These are phyloP conservation scores for Ephestia elutella DNA, from an alignment of 1,140 invertebrate species.

Conservation along the genomic window DNA sequence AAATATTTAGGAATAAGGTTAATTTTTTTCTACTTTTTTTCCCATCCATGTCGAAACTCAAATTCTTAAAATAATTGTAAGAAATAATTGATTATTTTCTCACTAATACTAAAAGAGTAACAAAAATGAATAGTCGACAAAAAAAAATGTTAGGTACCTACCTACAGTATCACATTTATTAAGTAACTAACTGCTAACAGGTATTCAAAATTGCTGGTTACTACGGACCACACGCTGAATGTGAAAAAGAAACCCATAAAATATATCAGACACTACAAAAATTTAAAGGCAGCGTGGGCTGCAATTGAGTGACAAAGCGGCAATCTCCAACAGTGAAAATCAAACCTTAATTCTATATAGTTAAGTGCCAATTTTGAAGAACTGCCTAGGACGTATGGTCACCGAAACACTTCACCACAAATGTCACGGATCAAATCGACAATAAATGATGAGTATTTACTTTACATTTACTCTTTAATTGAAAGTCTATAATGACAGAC, in stretches of 20 bases:
- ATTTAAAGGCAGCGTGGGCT: conserved; percentile 39
- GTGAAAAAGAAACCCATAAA: not conserved
- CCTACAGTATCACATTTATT: too few relatives aligned
- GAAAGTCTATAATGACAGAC: conserved; percentile 39
- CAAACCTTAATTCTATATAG: conserved; percentile 15
- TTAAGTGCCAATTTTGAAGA: conserved; percentile 11
- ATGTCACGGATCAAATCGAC: conserved; percentile 64
- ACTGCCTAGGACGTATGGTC: not conserved
- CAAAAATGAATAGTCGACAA: too few relatives aligned
- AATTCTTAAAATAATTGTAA: too few relatives aligned
- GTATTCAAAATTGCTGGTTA: too few relatives aligned
- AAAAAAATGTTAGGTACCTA: too few relatives aligned
- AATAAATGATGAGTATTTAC: conserved; percentile 66
- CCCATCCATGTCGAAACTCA: too few relatives aligned
- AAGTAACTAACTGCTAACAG: too few relatives aligned
- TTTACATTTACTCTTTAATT: conserved; percentile 70
- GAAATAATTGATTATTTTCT: too few relatives aligned
- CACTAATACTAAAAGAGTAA: too few relatives aligned
- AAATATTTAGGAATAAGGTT: too few relatives aligned
- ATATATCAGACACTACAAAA: conserved; percentile 30
- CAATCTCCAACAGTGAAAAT: conserved; percentile 23
- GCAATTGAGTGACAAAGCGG: conserved; percentile 45
- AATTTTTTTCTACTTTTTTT: too few relatives aligned
- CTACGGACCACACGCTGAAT: not conserved
- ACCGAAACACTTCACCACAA: conserved; percentile 36